phyloP scores from a whole-genome alignment of 2,113 vertebrate species.

The Megaceryle maxima region DNA sequence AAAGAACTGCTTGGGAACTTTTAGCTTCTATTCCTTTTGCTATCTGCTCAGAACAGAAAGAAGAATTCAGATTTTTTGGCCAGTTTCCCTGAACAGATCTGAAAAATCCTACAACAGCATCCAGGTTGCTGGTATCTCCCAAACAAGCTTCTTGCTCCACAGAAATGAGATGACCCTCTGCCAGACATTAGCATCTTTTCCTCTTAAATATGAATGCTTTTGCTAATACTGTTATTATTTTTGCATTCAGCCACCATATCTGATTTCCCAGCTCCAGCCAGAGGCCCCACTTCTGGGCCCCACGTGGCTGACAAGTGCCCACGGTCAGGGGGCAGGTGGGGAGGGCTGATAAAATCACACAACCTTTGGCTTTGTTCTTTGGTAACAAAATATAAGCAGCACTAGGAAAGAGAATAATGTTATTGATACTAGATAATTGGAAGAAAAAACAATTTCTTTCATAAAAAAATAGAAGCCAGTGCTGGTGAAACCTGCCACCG shows the following conservation, averaged over 20 bases:
- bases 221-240: background rate
- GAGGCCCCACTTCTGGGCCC: background rate
- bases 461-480: background rate
- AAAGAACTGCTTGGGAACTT: background rate
- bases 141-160: background rate
- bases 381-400: background rate
- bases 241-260: background rate
- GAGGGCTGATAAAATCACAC: background rate
- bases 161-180: background rate
- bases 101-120: background rate
- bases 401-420: background rate
- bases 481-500: slow-evolving; percentile 7
- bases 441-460: slow-evolving; percentile 45
- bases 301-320: background rate
- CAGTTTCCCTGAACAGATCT: background rate
- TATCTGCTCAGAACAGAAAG: background rate
- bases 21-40: background rate
- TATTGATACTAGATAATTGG: slow-evolving; percentile 43
- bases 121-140: background rate
- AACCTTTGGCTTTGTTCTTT: background rate
- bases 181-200: background rate
- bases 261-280: background rate
- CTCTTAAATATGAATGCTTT: background rate
- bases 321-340: background rate
- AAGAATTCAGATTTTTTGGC: background rate